These are phyloP conservation scores for Neoitamus cyanurus DNA, from an alignment of 2,888 invertebrate species.

Conservation along the genomic window DNA sequence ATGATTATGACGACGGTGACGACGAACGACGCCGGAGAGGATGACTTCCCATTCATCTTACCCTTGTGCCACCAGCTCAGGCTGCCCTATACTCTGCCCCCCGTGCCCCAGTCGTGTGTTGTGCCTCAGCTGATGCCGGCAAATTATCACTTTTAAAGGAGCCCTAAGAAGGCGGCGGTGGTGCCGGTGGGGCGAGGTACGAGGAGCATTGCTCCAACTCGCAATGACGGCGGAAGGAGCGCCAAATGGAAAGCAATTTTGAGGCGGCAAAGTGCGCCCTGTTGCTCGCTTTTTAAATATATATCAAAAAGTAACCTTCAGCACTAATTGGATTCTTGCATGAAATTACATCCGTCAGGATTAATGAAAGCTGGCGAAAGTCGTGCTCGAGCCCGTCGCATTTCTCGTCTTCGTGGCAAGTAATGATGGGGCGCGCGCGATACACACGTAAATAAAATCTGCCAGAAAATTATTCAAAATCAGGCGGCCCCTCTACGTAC, in stretches of 20 bases:
- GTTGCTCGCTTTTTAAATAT: conserved; percentile 35
- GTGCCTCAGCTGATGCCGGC: not conserved
- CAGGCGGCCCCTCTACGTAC: not conserved
- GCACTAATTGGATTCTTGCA: conserved; percentile 41
- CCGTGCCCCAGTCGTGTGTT: not conserved
- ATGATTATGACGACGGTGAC: not conserved
- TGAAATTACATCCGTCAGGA: conserved; percentile 42
- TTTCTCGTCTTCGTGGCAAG: not conserved
- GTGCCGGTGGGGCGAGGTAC: not conserved
- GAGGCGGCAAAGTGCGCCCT: conserved; percentile 2
- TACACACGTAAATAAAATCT: not conserved
- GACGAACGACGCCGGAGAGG: not conserved
- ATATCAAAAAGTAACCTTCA: conserved; percentile 38
- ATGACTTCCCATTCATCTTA: conserved; percentile 1
- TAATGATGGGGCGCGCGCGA: conserved; percentile 21
- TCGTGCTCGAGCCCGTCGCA: not conserved
- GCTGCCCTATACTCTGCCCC: not conserved
- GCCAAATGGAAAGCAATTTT: conserved; percentile 2
- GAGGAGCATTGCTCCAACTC: not conserved
- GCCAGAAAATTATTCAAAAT: conserved; percentile 24
- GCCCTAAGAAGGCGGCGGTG: not conserved
- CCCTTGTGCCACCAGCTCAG: not conserved
- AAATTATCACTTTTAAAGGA: conserved; percentile 39
- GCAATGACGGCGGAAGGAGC: not conserved
- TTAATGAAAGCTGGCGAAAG: conserved; percentile 42